Conservation (phyloP, 35 echinoderm and acorn worm genomes). For the Strongylocentrotus purpuratus region DNA sequence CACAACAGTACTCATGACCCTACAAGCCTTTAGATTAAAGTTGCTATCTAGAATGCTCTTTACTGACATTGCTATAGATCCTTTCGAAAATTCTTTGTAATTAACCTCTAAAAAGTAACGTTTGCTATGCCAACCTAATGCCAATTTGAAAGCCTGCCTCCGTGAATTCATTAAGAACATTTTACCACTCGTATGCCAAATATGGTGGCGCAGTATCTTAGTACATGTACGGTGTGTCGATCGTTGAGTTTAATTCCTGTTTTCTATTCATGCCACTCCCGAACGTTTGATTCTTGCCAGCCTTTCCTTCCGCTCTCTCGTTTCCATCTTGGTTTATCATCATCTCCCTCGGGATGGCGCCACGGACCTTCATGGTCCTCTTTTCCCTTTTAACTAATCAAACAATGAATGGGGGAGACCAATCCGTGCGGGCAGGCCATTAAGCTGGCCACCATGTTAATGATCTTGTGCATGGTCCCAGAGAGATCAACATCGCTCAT, state of each 20-base stretch:
- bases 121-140: background rate
- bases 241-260: background rate
- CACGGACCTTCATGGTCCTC: background rate
- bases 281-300: background rate
- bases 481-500: background rate
- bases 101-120: too few species aligned
- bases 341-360: background rate
- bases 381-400: constrained; percentile 6
- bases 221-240: background rate
- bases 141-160: background rate
- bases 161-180: too few species aligned
- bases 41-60: too few species aligned
- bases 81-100: too few species aligned
- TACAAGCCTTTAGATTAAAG: too few species aligned
- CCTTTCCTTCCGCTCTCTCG: background rate
- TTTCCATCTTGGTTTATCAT: background rate
- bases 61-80: too few species aligned
- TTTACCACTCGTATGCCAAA: background rate
- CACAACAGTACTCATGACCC: too few species aligned
- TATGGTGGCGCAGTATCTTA: background rate
- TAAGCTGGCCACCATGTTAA: constrained; percentile 1
- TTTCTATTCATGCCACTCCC: background rate
- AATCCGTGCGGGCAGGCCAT: background rate
- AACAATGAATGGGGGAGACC: background rate
- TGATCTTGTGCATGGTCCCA: background rate